These are phyloP conservation scores for Semaprochilodus insignis DNA, from an alignment of 2,797 vertebrate species.

Conservation along the genomic window DNA sequence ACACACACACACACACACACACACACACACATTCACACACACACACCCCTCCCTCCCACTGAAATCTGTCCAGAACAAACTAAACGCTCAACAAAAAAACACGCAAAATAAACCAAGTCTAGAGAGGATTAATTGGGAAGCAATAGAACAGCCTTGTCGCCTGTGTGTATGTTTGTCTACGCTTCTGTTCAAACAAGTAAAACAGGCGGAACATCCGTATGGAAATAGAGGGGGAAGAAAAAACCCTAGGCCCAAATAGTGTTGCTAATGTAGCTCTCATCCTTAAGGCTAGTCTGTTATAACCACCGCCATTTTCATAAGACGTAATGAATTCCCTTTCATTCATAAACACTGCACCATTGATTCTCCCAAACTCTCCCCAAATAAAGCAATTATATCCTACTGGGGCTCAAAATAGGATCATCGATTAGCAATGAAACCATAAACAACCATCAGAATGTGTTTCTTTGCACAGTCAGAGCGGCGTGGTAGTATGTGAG, in stretches of 20 bases:
- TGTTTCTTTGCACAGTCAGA: neutral
- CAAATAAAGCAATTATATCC: neutral
- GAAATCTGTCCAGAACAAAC: conserved; percentile 56
- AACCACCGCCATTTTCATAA: neutral
- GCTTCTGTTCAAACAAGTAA: conserved; percentile 7
- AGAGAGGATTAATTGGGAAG: conserved; percentile 39
- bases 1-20: conserved; percentile 12
- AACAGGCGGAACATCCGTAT: neutral
- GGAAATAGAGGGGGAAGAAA: neutral
- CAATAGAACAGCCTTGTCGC: conserved; percentile 7
- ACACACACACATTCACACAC: conserved; percentile 17
- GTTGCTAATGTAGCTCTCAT: neutral
- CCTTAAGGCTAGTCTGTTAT: neutral
- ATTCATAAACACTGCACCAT: neutral
- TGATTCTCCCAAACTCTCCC: neutral
- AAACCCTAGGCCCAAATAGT: neutral
- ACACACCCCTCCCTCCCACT: conserved; percentile 22
- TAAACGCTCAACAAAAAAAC: conserved; percentile 39
- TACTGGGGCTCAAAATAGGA: neutral
- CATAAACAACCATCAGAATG: neutral
- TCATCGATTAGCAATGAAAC: neutral
- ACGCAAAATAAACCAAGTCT: conserved; percentile 50
- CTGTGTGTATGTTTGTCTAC: conserved; percentile 16
- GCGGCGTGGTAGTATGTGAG: neutral
- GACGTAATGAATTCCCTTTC: neutral